Evolutionary conservation across 1,140 invertebrate genomes (phyloP), one percentile per base, ranked within the genome.

Genomic region (Pseudomyrmex concolor): DNA sequence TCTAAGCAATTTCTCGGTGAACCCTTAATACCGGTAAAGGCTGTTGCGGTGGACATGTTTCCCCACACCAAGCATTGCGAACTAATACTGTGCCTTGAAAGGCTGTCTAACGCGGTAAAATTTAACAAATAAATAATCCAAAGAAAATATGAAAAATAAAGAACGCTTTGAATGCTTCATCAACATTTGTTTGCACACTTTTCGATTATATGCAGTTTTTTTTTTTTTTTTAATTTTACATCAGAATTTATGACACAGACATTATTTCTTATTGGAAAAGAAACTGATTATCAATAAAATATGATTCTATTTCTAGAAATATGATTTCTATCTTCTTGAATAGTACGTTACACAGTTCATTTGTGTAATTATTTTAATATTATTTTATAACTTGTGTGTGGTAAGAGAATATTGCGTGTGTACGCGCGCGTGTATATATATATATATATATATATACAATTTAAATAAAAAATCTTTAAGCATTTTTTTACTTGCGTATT

Each of bases 11-110:
- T 97, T 89, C 94, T 95, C 43, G 98, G 98, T 0, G 95, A 96
- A 45, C 97, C 98, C 2, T 98, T 99, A 92, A 94, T 97, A 48
- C 97, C 97, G 0, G 95, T 96, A 1, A 95, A 96, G 88, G 98
- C 98, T 0, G 94, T 98, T 13, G 97, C 97, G 7, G 97, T 99
- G 1, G 99, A 99, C 91, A 96, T 99, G 96, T 99, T 99, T 94
- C 99, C 99, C 0, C 95, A 98, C 84, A 99, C 98, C 0, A 96
- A 96, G 19, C 98, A 99, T 92, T 98, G 96, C 82, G 98, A 99
- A 94, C 93, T 99, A 15, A 95, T 98, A 71, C 92, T 99, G 34
- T 95, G 97, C 45, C 97, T 99, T 91, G 96, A 99, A 93, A 94
- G 97, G 83, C 88, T 95, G 45, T 90, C 93, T 45, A 70, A 86